Evolutionary conservation across 2,888 invertebrate genomes (phyloP), one percentile per base, ranked within the genome.

Genomic region (Cerastoderma edule): DNA sequence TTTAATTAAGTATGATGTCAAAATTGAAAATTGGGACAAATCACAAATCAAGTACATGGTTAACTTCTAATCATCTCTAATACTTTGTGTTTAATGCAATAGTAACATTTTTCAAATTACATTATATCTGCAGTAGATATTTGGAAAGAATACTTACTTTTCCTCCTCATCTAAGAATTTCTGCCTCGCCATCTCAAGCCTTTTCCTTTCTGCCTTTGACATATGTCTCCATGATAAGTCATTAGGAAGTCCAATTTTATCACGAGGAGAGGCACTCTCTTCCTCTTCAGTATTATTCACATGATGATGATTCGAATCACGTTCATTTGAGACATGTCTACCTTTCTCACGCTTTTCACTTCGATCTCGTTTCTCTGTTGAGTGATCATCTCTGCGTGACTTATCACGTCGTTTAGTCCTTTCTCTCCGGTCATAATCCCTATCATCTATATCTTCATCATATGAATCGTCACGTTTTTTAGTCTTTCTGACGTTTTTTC

Each of bases 141-240:
- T n/a, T 50, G 2, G 24, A 50, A 50, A 50, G 10, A 1, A 1
- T 33, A 50, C 74, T 71, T 77, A 85, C 85, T 71, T 85, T 39
- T 81, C 83, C 28, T 84, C 83, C n/a, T 83, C 84, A 46, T 80
- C 82, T 32, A 66, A 10, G 44, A 79, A 46, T 46, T 80, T 83
- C 46, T 83, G 79, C 67, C 85, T 67, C 27, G 83, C 85, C 24
- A 78, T 60, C 72, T 80, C 80, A 48, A 86, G 78, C 39, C 85
- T 50, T n/a, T 78, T 46, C 44, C 83, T 65, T 60, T 86, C 85
- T 30, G 84, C 85, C 67, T 82, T 80, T 24, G 85, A 84, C 85
- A 89, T 83, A 67, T 89, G 89, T 73, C 83, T 83, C 87, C 85
- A 86, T 5, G 87, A 85, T 33, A 89, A 76, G 28, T 82, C 78